These are phyloP conservation scores for Neolamprologus multifasciatus DNA, from an alignment of 2,797 vertebrate genomes.

Conservation along the genomic window DNA sequence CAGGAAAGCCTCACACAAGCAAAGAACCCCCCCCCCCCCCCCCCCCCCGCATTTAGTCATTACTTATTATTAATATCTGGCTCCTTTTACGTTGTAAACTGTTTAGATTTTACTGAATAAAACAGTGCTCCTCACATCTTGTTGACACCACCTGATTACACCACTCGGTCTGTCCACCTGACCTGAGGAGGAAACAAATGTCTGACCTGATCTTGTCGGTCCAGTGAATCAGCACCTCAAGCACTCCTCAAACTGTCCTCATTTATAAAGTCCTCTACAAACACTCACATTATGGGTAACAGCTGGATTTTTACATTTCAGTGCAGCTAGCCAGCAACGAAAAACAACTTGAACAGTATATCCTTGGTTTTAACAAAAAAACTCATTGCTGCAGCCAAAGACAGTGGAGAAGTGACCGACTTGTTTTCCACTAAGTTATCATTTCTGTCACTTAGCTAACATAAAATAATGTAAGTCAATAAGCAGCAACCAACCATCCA, in stretches of 20 bases:
- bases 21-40: fast-evolving
- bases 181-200: background rate
- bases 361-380: background rate
- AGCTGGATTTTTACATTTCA: background rate
- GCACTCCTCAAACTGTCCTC: background rate
- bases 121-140: background rate
- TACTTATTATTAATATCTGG: background rate
- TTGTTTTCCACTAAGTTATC: background rate
- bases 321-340: background rate
- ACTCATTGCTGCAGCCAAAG: background rate
- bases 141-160: background rate
- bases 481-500: background rate
- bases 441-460: background rate
- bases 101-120: background rate
- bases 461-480: background rate
- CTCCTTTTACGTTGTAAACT: background rate
- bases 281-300: background rate
- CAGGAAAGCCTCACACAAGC: background rate
- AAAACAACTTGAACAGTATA: background rate
- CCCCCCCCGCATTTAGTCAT: background rate
- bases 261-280: background rate
- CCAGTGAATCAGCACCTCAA: background rate
- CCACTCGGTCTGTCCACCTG: background rate
- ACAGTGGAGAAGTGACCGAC: background rate
- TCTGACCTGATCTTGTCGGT: background rate